Percentiles rank a stretch among this genome's conserved stretches.
Conservation (phyloP, 2,888 invertebrate genomes). For the Eurytoma adleriae region DNA sequence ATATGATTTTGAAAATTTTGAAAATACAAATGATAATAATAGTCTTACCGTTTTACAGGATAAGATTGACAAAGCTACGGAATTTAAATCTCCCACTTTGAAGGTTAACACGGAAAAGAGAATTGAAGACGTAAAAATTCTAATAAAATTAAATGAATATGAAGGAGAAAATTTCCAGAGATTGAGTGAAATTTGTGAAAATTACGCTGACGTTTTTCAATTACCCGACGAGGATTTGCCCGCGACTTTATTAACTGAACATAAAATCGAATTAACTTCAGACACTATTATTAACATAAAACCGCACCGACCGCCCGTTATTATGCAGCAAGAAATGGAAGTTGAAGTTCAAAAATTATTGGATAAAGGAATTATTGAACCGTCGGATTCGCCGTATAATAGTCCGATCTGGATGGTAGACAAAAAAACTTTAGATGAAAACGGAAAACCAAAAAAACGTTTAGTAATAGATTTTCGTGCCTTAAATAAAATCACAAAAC, state of each 20-base stretch:
- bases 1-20: neutral
- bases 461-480: constrained; percentile 54
- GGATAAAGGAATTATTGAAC: neutral
- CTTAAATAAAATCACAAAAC: constrained; percentile 49
- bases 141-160: neutral
- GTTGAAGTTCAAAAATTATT: neutral
- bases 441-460: neutral
- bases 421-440: neutral
- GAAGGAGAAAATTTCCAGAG: neutral
- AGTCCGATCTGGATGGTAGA: neutral
- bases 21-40: neutral
- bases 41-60: neutral
- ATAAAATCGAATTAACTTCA: neutral
- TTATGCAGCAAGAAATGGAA: constrained; percentile 4
- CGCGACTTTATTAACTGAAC: neutral
- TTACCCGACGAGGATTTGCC: neutral
- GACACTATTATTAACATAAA: neutral
- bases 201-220: neutral
- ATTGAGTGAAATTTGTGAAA: neutral
- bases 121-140: neutral
- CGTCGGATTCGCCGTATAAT: neutral
- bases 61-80: too few relatives aligned
- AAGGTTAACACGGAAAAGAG: neutral
- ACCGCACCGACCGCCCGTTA: neutral
- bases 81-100: neutral